Conservation (phyloP, 2,888 invertebrate species). For the Cephus pulcher region DNA sequence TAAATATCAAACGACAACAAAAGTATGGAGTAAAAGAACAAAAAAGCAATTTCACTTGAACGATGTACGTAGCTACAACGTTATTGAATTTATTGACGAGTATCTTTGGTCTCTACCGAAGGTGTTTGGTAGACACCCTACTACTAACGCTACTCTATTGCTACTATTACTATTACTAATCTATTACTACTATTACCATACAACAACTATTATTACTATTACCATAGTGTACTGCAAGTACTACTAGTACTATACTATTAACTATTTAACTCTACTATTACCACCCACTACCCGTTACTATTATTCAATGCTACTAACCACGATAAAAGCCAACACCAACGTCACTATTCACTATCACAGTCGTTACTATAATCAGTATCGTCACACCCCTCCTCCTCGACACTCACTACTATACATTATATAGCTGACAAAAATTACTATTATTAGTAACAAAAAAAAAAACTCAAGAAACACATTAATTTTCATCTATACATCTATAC, state of each 20-base stretch:
- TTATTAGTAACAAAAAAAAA: not conserved
- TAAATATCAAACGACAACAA: conserved; percentile 35
- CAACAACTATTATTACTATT: conserved; percentile 21
- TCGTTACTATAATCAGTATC: not conserved
- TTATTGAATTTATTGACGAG: conserved; percentile 35
- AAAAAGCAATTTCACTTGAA: conserved; percentile 54
- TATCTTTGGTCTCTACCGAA: conserved; percentile 48
- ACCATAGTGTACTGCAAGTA: conserved; percentile 13
- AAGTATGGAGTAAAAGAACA: conserved; percentile 21
- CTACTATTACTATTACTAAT: conserved; percentile 7
- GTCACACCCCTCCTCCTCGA: not conserved
- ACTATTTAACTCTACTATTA: conserved; percentile 22
- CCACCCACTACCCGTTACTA: conserved; percentile 39
- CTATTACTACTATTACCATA: conserved; percentile 35
- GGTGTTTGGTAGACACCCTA: conserved; percentile 58
- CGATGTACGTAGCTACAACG: conserved; percentile 40
- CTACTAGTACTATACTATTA: conserved; percentile 23
- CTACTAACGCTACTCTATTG: conserved; percentile 34
- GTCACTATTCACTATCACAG: not conserved
- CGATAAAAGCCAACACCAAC: not conserved
- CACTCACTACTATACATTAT: not conserved
- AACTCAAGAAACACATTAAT: not conserved
- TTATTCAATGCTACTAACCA: conserved; percentile 35
- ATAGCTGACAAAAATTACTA: not conserved
- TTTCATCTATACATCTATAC: not conserved